A percentile compares a stretch with the other conserved stretches of the same genome.
phyloP scores from a whole-genome alignment of 1,140 invertebrate species.

The Charaxes varanes region DNA sequence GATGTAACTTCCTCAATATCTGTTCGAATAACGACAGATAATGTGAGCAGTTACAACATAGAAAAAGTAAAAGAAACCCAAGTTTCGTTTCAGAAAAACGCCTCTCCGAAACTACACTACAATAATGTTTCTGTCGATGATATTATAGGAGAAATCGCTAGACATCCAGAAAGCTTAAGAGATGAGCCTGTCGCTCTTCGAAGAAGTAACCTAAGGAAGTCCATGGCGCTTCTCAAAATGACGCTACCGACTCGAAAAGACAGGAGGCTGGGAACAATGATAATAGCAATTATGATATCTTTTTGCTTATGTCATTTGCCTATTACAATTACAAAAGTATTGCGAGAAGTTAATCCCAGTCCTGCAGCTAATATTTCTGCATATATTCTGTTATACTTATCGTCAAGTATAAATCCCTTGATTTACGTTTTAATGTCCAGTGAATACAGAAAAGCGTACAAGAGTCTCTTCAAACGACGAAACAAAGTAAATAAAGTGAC shows the following conservation, averaged over 20 bases:
- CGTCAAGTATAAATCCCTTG: conserved; percentile 89
- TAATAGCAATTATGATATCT: conserved; percentile 86
- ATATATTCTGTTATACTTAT: conserved; percentile 86
- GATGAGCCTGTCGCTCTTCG: conserved; percentile 22
- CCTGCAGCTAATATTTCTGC: conserved; percentile 81
- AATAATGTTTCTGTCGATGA: too few relatives aligned
- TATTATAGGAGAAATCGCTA: conserved; percentile 13
- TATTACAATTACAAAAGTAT: conserved; percentile 83
- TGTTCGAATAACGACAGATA: conserved; percentile 13
- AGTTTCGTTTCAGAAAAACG: conserved; percentile 1
- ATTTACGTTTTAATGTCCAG: conserved; percentile 92
- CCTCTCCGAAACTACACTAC: conserved; percentile 1
- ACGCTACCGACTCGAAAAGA: conserved; percentile 83
- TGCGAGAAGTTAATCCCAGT: conserved; percentile 75
- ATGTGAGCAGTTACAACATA: conserved; percentile 12
- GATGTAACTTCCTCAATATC: conserved; percentile 26
- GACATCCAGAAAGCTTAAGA: conserved; percentile 15
- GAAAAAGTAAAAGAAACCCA: conserved; percentile 11
- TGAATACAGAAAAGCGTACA: conserved; percentile 89
- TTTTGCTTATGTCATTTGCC: conserved; percentile 88
- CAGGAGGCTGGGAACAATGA: conserved; percentile 86
- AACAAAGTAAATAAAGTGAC: conserved; percentile 14
- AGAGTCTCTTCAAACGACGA: conserved; percentile 81
- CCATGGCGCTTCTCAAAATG: conserved; percentile 52
- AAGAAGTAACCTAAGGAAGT: conserved; percentile 37